Evolutionary conservation across 1,140 invertebrate species (phyloP), one percentile per base, ranked within the genome.

Genomic region (Trachymyrmex septentrionalis): DNA sequence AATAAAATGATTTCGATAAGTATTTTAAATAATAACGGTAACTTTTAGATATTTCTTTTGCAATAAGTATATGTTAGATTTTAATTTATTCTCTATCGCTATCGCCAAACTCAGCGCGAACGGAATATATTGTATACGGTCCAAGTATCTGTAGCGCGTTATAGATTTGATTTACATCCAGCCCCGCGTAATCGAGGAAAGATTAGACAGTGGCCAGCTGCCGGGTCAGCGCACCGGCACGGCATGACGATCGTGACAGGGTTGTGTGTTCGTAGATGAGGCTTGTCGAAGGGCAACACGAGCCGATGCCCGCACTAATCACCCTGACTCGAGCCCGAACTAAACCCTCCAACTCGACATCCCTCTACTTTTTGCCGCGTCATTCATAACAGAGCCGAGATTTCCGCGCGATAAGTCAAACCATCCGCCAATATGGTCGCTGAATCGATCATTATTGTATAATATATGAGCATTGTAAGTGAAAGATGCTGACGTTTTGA

Each of bases 151-250:
- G 76, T 59, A 63, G 85, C 38, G 63, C 81, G 80, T 90, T 88
- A 64, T 72, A 76, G 80, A 55, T 89, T 88, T 90, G 92, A 87
- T 92, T 90, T 92, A 90, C 92, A 91, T 91, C 85, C 63, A 82
- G 67, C 48, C 67, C 53, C 80, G 30, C 71, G 85, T 94, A 94
- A 94, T 93, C 87, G 93, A 92, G 82, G 87, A 93, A 93, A 93
- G 93, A 94, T 94, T 93, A 93, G 92, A 92, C 90, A 91, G 87
- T 77, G 86, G 87, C 89, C 93, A 93, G 92, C 93, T 93, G 93
- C 80, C 78, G 85, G 87, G 87, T 90, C 88, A 88, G 86, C 86
- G 73, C 77, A 59, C 57, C 57, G 78, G 75, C 88, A 64, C 61
- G 76, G 67, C 50, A 76, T 69, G 81, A 80, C 67, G 73, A 85